A percentile compares a stretch with the other conserved stretches of the same genome.
Evolutionary conservation across 2,797 vertebrate species (phyloP).

Genomic region (Hippopotamyrus pictus): DNA sequence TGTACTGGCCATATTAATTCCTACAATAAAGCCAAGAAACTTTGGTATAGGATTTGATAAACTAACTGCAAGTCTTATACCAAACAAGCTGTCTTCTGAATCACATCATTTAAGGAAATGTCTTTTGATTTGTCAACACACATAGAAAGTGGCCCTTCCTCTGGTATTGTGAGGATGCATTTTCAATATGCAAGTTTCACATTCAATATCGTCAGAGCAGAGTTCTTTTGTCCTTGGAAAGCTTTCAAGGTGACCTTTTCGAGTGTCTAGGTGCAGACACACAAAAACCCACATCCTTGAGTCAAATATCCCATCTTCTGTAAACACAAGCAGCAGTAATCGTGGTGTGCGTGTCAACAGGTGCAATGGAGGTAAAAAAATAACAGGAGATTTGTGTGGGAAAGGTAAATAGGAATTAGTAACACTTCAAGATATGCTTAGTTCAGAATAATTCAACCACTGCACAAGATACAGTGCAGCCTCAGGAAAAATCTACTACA

Average conservation of each 20-base stretch:
- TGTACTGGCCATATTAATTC: constrained; percentile 53
- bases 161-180: constrained; percentile 64
- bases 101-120: constrained; percentile 51
- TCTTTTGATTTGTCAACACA: constrained; percentile 75
- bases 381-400: neutral
- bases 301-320: constrained; percentile 27
- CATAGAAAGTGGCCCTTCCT: constrained; percentile 64
- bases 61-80: constrained; percentile 63
- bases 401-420: neutral
- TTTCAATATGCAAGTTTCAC: constrained; percentile 67
- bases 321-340: constrained; percentile 43
- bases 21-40: constrained; percentile 56
- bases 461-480: neutral
- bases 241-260: constrained; percentile 48
- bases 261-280: constrained; percentile 51
- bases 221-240: constrained; percentile 52
- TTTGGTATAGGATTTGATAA: constrained; percentile 73
- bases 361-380: neutral
- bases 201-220: constrained; percentile 77
- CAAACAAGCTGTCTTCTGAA: constrained; percentile 46
- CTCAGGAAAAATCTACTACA: constrained; percentile 9
- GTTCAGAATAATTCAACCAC: neutral
- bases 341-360: neutral
- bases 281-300: constrained; percentile 35
- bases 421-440: neutral